Evolutionary conservation across 2,888 invertebrate species (phyloP).

Genomic region (Strigamia crassipes): DNA sequence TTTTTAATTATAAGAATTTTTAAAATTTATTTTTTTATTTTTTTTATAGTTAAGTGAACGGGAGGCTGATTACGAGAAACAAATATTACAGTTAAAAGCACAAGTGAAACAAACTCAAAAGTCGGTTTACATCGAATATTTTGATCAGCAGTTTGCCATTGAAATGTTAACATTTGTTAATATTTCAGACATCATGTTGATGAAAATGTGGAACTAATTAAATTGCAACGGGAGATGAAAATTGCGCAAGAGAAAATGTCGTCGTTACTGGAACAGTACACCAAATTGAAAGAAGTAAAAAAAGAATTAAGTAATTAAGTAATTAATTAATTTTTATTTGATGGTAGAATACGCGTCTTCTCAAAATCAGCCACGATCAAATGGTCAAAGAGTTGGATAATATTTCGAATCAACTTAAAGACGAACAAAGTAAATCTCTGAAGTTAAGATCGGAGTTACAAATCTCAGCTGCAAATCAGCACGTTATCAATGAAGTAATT

Average conservation of each 20-base stretch:
- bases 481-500: conserved; percentile 11
- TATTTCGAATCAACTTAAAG: conserved; percentile 23
- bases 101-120: background rate
- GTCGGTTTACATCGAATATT: background rate
- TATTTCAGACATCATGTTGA: conserved; percentile 8
- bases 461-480: background rate
- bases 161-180: background rate
- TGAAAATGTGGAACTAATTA: conserved; percentile 44
- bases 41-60: background rate
- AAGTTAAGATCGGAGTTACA: conserved; percentile 5
- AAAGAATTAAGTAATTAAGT: too few species aligned
- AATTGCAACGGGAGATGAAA: conserved; percentile 43
- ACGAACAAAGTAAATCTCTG: conserved; percentile 5
- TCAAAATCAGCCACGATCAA: conserved; percentile 32
- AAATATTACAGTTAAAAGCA: background rate
- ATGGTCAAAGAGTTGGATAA: conserved; percentile 14
- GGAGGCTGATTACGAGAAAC: conserved; percentile 1
- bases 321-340: background rate
- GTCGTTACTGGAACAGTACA: conserved; percentile 32
- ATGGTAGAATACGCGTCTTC: background rate
- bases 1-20: too few species aligned
- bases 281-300: conserved; percentile 44
- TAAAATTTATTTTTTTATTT: background rate
- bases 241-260: conserved; percentile 22
- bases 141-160: background rate